Conservation (phyloP, 2,888 invertebrate species). For the Hylaea fasciaria region DNA sequence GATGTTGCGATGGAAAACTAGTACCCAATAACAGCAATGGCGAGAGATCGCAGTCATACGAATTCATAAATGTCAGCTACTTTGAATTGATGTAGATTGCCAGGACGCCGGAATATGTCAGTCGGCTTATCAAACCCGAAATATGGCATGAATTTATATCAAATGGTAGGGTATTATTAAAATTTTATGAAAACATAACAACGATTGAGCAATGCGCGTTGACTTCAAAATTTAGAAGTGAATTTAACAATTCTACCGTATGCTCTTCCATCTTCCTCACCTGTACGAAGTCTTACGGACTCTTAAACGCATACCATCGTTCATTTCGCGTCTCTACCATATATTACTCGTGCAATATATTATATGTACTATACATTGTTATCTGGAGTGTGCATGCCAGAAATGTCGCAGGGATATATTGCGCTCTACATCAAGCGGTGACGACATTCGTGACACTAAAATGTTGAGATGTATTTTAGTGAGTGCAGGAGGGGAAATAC, state of each 20-base stretch:
- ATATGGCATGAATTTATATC: too few relatives aligned
- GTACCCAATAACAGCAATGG: too few relatives aligned
- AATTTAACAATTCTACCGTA: constrained; percentile 13
- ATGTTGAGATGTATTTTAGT: constrained; percentile 31
- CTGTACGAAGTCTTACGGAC: too few relatives aligned
- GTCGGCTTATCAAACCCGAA: too few relatives aligned
- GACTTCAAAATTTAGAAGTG: background rate
- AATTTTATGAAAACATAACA: too few relatives aligned
- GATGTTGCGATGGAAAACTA: too few relatives aligned
- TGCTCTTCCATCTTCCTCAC: constrained; percentile 13
- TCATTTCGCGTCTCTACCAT: constrained; percentile 43
- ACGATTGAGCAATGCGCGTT: background rate
- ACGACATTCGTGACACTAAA: constrained; percentile 51
- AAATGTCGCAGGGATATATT: constrained; percentile 57
- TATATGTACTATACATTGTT: constrained; percentile 36
- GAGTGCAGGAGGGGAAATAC: constrained; percentile 8
- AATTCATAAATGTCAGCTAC: too few relatives aligned
- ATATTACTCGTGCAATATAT: constrained; percentile 35
- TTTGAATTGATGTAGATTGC: too few relatives aligned
- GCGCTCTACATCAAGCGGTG: constrained; percentile 56
- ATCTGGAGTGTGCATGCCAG: constrained; percentile 55
- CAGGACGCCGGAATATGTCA: too few relatives aligned
- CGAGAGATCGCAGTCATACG: too few relatives aligned
- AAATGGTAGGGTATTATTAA: too few relatives aligned
- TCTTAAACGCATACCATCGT: constrained; percentile 43